Evolutionary conservation across 1,140 invertebrate species (phyloP).

Genomic region (Hermetia illucens): DNA sequence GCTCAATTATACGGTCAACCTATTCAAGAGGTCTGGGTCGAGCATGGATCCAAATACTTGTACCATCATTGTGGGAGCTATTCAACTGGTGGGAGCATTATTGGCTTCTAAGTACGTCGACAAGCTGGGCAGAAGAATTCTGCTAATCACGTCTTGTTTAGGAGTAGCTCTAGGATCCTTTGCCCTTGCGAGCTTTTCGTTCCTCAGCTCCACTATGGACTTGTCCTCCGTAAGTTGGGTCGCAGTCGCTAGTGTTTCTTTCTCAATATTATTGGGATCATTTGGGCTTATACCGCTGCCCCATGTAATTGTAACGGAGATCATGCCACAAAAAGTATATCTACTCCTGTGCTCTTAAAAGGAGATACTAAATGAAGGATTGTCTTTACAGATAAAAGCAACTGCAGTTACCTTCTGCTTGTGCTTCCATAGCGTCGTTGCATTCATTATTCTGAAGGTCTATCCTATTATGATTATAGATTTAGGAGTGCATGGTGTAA

Average conservation of each 20-base stretch:
- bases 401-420: constrained; percentile 11
- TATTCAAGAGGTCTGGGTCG: constrained; percentile 48
- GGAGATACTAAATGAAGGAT: background rate
- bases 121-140: constrained; percentile 19
- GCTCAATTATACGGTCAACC: constrained; percentile 41
- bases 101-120: constrained; percentile 24
- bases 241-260: constrained; percentile 17
- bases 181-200: constrained; percentile 19
- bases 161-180: constrained; percentile 18
- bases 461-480: constrained; percentile 16
- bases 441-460: constrained; percentile 16
- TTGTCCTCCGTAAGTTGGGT: constrained; percentile 17
- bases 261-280: constrained; percentile 17
- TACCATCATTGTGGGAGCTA: constrained; percentile 55
- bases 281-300: constrained; percentile 22
- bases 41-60: constrained; percentile 40
- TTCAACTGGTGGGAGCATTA: constrained; percentile 21
- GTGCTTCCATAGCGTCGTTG: constrained; percentile 13
- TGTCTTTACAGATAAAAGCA: background rate
- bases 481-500: constrained; percentile 14
- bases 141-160: constrained; percentile 24
- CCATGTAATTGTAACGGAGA: constrained; percentile 20
- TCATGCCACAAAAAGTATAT: constrained; percentile 26
- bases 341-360: no score
- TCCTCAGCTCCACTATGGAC: constrained; percentile 10